These are phyloP conservation scores for Tangara arthus DNA, from an alignment of 2,797 vertebrate genomes.

Conservation along the genomic window DNA sequence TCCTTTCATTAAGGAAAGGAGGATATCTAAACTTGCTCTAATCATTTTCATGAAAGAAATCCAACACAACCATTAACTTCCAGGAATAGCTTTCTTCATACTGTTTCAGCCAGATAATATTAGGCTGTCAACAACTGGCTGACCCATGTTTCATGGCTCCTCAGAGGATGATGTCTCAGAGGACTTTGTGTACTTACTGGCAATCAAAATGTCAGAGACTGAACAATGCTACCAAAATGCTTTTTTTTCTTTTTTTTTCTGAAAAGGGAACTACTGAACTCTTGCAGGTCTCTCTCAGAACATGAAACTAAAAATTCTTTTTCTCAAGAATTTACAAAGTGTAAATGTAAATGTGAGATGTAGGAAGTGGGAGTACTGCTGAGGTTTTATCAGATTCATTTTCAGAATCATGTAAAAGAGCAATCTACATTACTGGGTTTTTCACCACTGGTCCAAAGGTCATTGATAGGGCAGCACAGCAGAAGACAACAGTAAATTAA, in stretches of 20 bases:
- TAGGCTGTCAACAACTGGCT: background rate
- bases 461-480: background rate
- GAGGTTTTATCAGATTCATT: background rate
- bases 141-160: background rate
- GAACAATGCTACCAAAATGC: background rate
- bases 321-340: background rate
- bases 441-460: background rate
- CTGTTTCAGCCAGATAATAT: background rate
- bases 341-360: background rate
- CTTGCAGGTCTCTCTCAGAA: background rate
- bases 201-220: conserved; percentile 22
- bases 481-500: background rate
- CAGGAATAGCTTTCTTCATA: background rate
- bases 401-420: background rate
- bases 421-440: background rate
- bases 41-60: background rate
- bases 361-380: background rate
- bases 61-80: background rate
- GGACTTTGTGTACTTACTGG: background rate
- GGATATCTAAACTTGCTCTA: background rate
- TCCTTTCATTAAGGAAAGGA: background rate
- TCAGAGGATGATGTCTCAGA: background rate
- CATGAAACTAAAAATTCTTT: conserved; percentile 1
- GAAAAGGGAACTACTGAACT: background rate
- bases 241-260: background rate